Percentiles rank a stretch among this genome's conserved stretches.
Evolutionary conservation across 2,113 vertebrate genomes (phyloP).

Genomic region (Paedocypris sp.): DNA sequence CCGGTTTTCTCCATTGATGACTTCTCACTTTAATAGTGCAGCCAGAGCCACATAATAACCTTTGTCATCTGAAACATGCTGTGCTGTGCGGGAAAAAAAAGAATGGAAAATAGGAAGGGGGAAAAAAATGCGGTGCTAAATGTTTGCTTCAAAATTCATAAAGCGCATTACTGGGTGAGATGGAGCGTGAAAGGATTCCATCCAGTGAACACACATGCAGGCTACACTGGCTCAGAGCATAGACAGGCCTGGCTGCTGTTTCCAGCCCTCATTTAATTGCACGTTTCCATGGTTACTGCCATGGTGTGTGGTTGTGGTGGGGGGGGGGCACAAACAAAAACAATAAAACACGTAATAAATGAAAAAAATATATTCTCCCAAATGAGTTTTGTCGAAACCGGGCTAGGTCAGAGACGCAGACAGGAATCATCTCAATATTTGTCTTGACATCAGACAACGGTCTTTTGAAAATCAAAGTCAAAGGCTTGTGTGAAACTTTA

Average conservation of each 20-base stretch:
- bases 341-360: conserved; percentile 25
- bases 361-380: conserved; percentile 17
- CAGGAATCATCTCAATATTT: conserved; percentile 27
- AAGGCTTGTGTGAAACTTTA: conserved; percentile 32
- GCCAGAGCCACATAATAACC: conserved; percentile 9
- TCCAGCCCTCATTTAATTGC: conserved; percentile 43
- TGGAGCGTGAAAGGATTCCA: conserved; percentile 38
- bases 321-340: conserved; percentile 22
- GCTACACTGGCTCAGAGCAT: conserved; percentile 23
- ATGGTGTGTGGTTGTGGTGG: too few relatives aligned
- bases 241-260: conserved; percentile 35
- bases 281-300: conserved; percentile 46
- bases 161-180: conserved; percentile 36
- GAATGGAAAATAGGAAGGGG: neutral
- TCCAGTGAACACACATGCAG: conserved; percentile 26
- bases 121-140: conserved; percentile 25
- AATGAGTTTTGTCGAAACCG: conserved; percentile 8
- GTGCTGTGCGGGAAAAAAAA: neutral
- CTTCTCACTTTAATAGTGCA: conserved; percentile 9
- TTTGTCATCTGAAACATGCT: conserved; percentile 22
- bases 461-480: conserved; percentile 31
- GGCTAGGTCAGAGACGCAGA: neutral
- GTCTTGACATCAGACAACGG: conserved; percentile 21
- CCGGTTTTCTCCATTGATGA: neutral
- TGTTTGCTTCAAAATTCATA: conserved; percentile 37